Conservation (phyloP, 2,113 vertebrate species). For the Cathartes aura region DNA sequence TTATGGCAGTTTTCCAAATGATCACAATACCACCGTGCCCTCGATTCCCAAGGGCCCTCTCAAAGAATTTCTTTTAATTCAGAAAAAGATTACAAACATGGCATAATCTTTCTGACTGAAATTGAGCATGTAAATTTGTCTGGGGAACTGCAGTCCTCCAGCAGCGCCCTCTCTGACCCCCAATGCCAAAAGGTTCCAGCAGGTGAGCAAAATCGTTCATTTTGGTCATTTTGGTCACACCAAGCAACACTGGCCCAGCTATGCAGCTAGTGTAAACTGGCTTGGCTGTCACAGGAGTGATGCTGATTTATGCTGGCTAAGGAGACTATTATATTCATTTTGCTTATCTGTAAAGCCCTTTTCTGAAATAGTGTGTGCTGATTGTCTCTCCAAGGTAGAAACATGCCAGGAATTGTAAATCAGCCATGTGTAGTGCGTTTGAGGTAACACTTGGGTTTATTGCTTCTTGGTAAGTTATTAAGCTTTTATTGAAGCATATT, state of each 20-base stretch:
- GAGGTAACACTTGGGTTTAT: not conserved
- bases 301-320: not conserved
- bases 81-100: not conserved
- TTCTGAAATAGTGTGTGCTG: not conserved
- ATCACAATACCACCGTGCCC: not conserved
- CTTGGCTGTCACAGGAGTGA: not conserved
- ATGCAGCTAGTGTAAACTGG: not conserved
- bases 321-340: not conserved
- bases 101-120: conserved; percentile 23
- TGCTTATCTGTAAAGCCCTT: not conserved
- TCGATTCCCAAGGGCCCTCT: not conserved
- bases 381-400: conserved; percentile 2
- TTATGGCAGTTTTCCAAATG: conserved; percentile 22
- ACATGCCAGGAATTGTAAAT: conserved; percentile 10
- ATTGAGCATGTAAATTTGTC: not conserved
- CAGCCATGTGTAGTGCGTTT: not conserved
- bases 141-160: not conserved
- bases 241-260: not conserved
- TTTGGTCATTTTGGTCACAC: not conserved
- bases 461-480: conserved; percentile 42
- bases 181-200: not conserved
- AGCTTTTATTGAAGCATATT: conserved; percentile 45
- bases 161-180: not conserved
- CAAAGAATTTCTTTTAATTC: conserved; percentile 26
- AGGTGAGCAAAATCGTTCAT: not conserved